phyloP scores from a whole-genome alignment of 2,888 invertebrate genomes.

The Drosophila vallismaia region DNA sequence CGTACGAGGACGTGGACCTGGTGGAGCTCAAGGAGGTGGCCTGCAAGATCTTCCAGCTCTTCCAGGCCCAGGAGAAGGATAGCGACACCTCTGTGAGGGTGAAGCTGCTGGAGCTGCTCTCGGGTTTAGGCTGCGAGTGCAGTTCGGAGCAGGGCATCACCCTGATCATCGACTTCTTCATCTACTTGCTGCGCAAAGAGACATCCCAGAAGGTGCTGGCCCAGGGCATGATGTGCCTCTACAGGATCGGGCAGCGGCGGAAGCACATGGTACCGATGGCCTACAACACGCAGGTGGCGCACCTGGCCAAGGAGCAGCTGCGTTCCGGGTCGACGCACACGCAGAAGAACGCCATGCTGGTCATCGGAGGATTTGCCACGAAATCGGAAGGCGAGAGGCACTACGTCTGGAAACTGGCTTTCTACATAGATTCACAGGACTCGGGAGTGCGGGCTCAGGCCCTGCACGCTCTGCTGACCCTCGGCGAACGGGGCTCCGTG shows the following conservation, averaged over 20 bases:
- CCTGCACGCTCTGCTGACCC: slow-evolving; percentile 92
- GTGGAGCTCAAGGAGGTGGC: slow-evolving; percentile 77
- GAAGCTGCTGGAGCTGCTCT: slow-evolving; percentile 78
- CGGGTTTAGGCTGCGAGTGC: slow-evolving; percentile 78
- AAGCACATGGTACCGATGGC: slow-evolving; percentile 72
- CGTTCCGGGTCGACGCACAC: slow-evolving; percentile 82
- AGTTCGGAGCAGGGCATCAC: slow-evolving; percentile 74
- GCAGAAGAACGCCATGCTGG: slow-evolving; percentile 82
- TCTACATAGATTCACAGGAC: slow-evolving; percentile 94
- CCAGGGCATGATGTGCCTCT: slow-evolving; percentile 82
- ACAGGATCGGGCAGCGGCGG: slow-evolving; percentile 79
- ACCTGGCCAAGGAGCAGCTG: slow-evolving; percentile 81
- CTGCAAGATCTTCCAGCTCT: slow-evolving; percentile 76
- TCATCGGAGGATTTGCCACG: slow-evolving; percentile 81
- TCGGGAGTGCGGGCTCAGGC: slow-evolving; percentile 95
- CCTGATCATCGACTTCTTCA: slow-evolving; percentile 81
- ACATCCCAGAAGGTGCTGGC: slow-evolving; percentile 83
- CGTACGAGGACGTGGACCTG: slow-evolving; percentile 68
- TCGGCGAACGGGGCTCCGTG: slow-evolving; percentile 92
- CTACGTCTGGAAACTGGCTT: slow-evolving; percentile 90
- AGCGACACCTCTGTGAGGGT: slow-evolving; percentile 80
- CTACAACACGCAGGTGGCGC: slow-evolving; percentile 81
- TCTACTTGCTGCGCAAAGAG: slow-evolving; percentile 80
- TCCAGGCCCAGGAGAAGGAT: slow-evolving; percentile 78
- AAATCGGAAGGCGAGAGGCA: slow-evolving; percentile 86